Evolutionary conservation across 2,888 invertebrate species (phyloP), one percentile per base, ranked within the genome.

Genomic region (Sicus ferrugineus): DNA sequence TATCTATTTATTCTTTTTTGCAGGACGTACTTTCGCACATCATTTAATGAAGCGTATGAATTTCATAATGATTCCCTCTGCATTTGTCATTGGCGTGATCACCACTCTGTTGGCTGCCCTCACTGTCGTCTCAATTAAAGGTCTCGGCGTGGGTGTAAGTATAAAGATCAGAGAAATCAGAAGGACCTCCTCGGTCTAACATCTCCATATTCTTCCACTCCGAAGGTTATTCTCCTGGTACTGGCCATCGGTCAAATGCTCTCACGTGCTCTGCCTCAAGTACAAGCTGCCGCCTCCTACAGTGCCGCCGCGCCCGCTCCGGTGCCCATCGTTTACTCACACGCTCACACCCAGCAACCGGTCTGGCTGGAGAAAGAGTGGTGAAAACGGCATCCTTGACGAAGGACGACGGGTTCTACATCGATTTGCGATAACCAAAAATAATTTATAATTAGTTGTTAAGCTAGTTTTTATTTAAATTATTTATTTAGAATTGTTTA

Each of bases 41-140:
- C 90, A 91, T 80, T 89, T 91, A 16, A 83, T 92, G 74, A 91
- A 91, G 77, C 87, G 92, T 31, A 87, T 92, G 63, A 90, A 90
- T 72, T 89, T 92, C 80, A 89, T 92, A 46, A 86, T 92, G 76
- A 88, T 92, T 54, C 92, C 91, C 0, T 90, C 91, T 69, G 92
- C 92, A 87, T 92, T 92, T 86, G 92, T 92, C 68, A 82, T 92
- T 76, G 93, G 93, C 23, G 90, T 92, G 64, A 91, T 92, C 69
- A 92, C 92, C 64, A 92, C 92, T 0, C 85, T 92, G 62, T 84
- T 92, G 69, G 88, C 90, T 76, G 88, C 91, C 0, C 88, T 93
- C 5, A 90, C 92, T 1, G 89, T 92, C 50, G 90, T 91, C 67
- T 90, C 91, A 6, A 89, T 92, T 62, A 92, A 92, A 85, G 91